Evolutionary conservation across 2,888 invertebrate species (phyloP).

Genomic region (Mesochorus sp.): DNA sequence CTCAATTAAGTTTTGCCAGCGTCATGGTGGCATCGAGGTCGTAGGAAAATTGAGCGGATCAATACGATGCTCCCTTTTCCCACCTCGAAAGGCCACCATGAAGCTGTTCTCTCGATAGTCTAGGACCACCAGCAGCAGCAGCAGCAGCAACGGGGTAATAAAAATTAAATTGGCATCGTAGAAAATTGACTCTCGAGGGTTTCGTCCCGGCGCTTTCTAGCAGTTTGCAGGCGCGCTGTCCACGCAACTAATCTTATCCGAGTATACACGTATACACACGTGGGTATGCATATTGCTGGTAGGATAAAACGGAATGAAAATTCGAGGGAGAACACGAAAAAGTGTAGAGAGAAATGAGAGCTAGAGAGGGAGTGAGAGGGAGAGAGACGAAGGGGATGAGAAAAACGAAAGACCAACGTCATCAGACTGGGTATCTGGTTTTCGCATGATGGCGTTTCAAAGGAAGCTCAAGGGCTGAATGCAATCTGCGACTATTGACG

Average conservation of each 20-base stretch:
- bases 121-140: too few relatives aligned
- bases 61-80: conserved; percentile 34
- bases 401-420: conserved; percentile 4
- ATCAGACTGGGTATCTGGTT: conserved; percentile 62
- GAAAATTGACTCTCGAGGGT: conserved; percentile 53
- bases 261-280: background rate
- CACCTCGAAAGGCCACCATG: background rate
- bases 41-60: conserved; percentile 62
- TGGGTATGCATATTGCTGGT: background rate
- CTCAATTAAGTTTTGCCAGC: conserved; percentile 39
- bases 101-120: conserved; percentile 55
- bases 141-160: conserved; percentile 50
- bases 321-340: background rate
- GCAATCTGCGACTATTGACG: conserved; percentile 68
- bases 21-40: conserved; percentile 21
- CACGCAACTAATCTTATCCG: conserved; percentile 48
- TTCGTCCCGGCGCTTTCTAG: conserved; percentile 23
- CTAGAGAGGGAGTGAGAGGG: background rate
- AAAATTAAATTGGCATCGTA: conserved; percentile 65
- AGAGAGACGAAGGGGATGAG: conserved; percentile 1
- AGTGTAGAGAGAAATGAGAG: too few relatives aligned
- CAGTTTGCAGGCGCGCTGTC: conserved; percentile 41
- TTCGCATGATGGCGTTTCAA: conserved; percentile 66
- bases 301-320: conserved; percentile 27
- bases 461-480: conserved; percentile 61